Evolutionary conservation across 1,140 invertebrate genomes (phyloP), one percentile per base, ranked within the genome.

Genomic region (Theocolax elegans): DNA sequence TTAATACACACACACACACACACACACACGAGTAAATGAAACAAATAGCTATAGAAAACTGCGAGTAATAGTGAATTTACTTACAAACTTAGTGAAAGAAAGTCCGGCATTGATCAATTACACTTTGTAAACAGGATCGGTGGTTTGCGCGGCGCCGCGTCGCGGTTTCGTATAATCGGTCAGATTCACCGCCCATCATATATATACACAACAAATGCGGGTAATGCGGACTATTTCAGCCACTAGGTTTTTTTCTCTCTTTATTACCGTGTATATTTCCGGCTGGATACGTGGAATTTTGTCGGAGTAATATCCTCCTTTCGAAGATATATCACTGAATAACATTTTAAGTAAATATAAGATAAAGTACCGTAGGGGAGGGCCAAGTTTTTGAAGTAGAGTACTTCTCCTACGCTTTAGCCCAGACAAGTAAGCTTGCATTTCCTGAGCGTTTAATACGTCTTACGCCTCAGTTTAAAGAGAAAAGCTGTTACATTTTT

Each of bases 71-170:
- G n/a, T n/a, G n/a, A n/a, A n/a, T n/a, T n/a, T n/a, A n/a, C n/a
- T n/a, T n/a, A n/a, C n/a, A n/a, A n/a, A n/a, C n/a, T n/a, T n/a
- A n/a, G n/a, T n/a, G n/a, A 35, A 10, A 10, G 31, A 35, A 35
- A 9, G 44, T 31, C 40, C 31, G 23, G 51, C 31, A 48, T 67
- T 38, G 25, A 49, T 51, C 29, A 51, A 51, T 51, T 49, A 65
- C 29, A 64, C 54, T 64, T 21, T 64, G 13, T 49, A 31, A 51
- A 64, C 35, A 58, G 54, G 9, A 21, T 12, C 15, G 8, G 21
- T 13, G 23, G 49, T 27, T 53, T 53, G 21, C 23, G 49, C 25
- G 25, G n/a, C n/a, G 15, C 27, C 13, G 19, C 7, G 25, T 27
- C 10, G 31, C 4, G 4, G 10, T 35, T 6, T n/a, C 15, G 42